phyloP scores from a whole-genome alignment of 2,888 invertebrate species.

The Pseudococcus viburni region DNA sequence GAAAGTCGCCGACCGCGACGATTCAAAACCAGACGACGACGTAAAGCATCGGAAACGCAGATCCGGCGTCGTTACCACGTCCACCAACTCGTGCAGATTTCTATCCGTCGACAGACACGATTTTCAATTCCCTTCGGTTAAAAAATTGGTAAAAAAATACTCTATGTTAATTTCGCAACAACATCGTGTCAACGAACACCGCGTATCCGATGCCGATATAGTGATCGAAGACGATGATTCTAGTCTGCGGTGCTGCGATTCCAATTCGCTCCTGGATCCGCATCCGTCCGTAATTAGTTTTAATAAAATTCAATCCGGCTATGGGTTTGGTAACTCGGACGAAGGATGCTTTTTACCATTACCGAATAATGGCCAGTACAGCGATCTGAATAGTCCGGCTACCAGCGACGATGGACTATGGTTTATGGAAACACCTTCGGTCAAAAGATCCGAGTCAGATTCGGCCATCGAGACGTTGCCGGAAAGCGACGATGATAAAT shows the following conservation, averaged over 20 bases:
- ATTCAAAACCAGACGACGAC: slow-evolving; percentile 2
- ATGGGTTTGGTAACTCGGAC: slow-evolving; percentile 68
- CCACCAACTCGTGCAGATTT: not conserved
- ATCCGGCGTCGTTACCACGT: slow-evolving; percentile 56
- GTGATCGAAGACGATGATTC: slow-evolving; percentile 23
- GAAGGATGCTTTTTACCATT: slow-evolving; percentile 62
- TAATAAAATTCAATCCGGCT: slow-evolving; percentile 68
- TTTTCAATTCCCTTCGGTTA: slow-evolving; percentile 67
- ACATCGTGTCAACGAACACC: slow-evolving; percentile 74
- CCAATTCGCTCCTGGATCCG: slow-evolving; percentile 71
- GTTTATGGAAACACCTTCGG: slow-evolving; percentile 36
- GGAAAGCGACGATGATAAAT: slow-evolving; percentile 59
- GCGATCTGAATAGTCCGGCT: slow-evolving; percentile 54
- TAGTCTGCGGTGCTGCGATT: slow-evolving; percentile 73
- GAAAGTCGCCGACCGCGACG: not conserved
- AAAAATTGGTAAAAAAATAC: slow-evolving; percentile 67
- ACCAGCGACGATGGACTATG: slow-evolving; percentile 67
- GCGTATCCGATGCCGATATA: not conserved
- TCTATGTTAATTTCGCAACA: slow-evolving; percentile 67
- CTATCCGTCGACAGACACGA: slow-evolving; percentile 33
- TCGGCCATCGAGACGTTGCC: slow-evolving; percentile 61
- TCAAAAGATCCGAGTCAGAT: slow-evolving; percentile 40
- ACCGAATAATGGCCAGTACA: not conserved
- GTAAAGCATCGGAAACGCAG: slow-evolving; percentile 42
- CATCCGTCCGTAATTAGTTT: slow-evolving; percentile 22